Evolutionary conservation across 35 echinoderm and acorn worm genomes (phyloP), one percentile per base, ranked within the genome.

Genomic region (Ophiothrix spiculata): DNA sequence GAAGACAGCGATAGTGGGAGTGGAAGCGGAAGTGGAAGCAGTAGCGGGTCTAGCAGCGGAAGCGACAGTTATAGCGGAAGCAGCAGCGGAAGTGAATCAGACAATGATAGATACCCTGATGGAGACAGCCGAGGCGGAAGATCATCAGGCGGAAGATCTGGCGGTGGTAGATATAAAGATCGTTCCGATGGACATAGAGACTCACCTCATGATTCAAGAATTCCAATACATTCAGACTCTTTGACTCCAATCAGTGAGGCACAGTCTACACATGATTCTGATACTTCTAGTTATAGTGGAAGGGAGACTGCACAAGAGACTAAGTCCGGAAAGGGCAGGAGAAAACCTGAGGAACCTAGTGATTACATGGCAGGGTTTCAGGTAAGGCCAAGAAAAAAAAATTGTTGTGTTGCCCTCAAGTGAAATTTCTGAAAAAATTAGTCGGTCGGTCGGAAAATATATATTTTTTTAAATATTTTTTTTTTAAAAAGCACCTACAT

Each of bases 51-150:
- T 25, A 82, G 54, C n/a, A 82, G 76, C 38, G 83, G 69, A 34
- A 86, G 82, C 21, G 83, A 79, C 1, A 92, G 90, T 73, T 87
- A 80, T 19, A 85, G 69, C 56, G 81, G 76, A 16, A 85, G 87
- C 49, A 81, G 88, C 38, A 41, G 77, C 36, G 69, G 80, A 32
- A 64, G 88, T 35, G 33, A 39, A 0, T 39, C 32, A 33, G 80
- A 49, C 42, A 19, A 69, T 28, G 54, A 84, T 34, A 45, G 88
- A 1, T 77, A 90, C 35, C 80, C 37, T 45, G 88, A 90, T 25
- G 88, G 88, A 33, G 74, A 90, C 31, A 90, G 88, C 39, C 39
- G 39, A 40, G 45, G 74, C 31, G 88, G 74, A 21, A 6, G 25
- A 69, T 84, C 81, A 35, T 37, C 45, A 64, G n/a, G n/a, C n/a